A percentile compares a stretch with the other conserved stretches of the same genome.
Evolutionary conservation across 1,140 invertebrate genomes (phyloP).

Genomic region (Heliconius eleuchia): DNA sequence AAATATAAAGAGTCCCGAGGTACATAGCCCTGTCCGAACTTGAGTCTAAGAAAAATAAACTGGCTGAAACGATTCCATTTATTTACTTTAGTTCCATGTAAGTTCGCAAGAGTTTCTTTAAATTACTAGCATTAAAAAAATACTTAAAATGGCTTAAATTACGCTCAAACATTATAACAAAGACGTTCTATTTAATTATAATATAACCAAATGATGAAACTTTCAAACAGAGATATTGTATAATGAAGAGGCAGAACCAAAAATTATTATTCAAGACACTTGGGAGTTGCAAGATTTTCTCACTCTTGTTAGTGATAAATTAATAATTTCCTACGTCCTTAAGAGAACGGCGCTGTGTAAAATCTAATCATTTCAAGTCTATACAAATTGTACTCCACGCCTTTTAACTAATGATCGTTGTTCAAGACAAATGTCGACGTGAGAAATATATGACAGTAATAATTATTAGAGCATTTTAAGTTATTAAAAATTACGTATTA

Average conservation of each 20-base stretch:
- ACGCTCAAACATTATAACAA: constrained; percentile 2
- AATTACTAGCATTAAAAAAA: not conserved
- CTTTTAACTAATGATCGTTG: constrained; percentile 42
- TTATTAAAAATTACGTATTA: not conserved
- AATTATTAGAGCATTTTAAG: not conserved
- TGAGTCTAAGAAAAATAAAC: constrained; percentile 38
- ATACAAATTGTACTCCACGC: constrained; percentile 40
- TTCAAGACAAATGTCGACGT: constrained; percentile 36
- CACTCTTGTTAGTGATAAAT: constrained; percentile 39
- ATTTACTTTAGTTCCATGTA: constrained; percentile 26
- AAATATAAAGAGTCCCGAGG: constrained; percentile 42
- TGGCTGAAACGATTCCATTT: constrained; percentile 36
- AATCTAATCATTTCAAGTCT: constrained; percentile 40
- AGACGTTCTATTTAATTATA: constrained; percentile 7
- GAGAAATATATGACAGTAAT: constrained; percentile 28
- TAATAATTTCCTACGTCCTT: constrained; percentile 42
- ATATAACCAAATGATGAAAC: not conserved
- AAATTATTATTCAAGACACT: constrained; percentile 40
- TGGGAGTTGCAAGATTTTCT: constrained; percentile 38
- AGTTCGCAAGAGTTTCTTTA: not conserved
- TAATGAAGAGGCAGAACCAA: constrained; percentile 33
- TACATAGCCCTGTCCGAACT: constrained; percentile 38
- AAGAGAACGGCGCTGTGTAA: constrained; percentile 39
- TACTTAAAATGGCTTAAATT: not conserved
- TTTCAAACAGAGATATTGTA: constrained; percentile 12